Conservation (phyloP, 2,888 invertebrate genomes). For the Erpobdella octoculata region DNA sequence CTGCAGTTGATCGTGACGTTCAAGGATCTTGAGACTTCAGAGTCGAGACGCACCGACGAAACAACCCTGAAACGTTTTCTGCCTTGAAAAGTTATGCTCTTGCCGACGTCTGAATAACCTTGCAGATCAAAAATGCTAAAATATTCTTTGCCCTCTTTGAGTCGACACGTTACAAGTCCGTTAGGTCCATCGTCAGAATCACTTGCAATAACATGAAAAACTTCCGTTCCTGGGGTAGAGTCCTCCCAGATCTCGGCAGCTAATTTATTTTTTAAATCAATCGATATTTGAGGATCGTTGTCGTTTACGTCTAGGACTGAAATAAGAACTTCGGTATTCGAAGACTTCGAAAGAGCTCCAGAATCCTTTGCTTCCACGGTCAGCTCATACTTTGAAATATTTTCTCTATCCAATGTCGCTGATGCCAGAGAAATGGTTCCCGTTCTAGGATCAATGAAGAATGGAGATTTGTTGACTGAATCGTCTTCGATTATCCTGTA, state of each 20-base stretch:
- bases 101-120: neutral
- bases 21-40: neutral
- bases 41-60: neutral
- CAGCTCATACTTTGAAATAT: neutral
- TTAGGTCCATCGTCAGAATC: neutral
- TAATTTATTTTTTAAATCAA: neutral
- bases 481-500: neutral
- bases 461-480: neutral
- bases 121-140: neutral
- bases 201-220: neutral
- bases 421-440: neutral
- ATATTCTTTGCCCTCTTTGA: neutral
- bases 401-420: neutral
- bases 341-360: neutral
- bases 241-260: neutral
- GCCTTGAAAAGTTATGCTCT: neutral
- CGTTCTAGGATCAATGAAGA: neutral
- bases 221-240: neutral
- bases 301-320: neutral
- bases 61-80: neutral
- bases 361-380: neutral
- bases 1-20: neutral
- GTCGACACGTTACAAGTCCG: neutral
- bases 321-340: neutral
- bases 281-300: neutral